Evolutionary conservation across 2,888 invertebrate species (phyloP).

Genomic region (Drosophila mettleri): DNA sequence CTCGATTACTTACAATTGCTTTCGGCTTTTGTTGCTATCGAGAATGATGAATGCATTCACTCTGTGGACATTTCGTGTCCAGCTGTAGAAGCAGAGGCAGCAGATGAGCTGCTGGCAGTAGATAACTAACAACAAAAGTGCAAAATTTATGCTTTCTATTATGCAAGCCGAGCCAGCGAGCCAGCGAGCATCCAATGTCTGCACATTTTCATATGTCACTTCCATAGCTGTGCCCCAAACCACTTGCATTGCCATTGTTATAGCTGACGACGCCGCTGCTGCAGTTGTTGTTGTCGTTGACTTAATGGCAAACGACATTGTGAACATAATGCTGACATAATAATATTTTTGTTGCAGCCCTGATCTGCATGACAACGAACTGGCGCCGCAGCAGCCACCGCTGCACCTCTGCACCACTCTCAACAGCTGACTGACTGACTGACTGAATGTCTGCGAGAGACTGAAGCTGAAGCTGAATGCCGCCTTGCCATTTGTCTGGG

Average conservation of each 20-base stretch:
- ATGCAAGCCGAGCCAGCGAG: conserved; percentile 45
- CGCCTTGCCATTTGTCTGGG: conserved; percentile 72
- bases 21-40: neutral
- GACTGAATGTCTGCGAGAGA: conserved; percentile 23
- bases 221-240: conserved; percentile 9
- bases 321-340: conserved; percentile 77
- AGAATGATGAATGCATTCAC: conserved; percentile 10
- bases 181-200: no score
- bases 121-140: conserved; percentile 24
- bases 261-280: conserved; percentile 15
- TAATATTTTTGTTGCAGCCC: conserved; percentile 70
- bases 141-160: conserved; percentile 74
- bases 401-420: conserved; percentile 7
- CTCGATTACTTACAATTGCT: conserved; percentile 11
- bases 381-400: conserved; percentile 4
- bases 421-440: conserved; percentile 30
- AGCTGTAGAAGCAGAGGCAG: conserved; percentile 8
- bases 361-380: conserved; percentile 67
- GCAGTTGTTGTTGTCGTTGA: conserved; percentile 48
- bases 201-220: conserved; percentile 61
- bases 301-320: conserved; percentile 77
- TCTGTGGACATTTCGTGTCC: conserved; percentile 28
- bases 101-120: neutral
- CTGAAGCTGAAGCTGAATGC: conserved; percentile 53
- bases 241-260: conserved; percentile 27